Conservation (phyloP, 2,888 invertebrate genomes). For the Colletes collaris region DNA sequence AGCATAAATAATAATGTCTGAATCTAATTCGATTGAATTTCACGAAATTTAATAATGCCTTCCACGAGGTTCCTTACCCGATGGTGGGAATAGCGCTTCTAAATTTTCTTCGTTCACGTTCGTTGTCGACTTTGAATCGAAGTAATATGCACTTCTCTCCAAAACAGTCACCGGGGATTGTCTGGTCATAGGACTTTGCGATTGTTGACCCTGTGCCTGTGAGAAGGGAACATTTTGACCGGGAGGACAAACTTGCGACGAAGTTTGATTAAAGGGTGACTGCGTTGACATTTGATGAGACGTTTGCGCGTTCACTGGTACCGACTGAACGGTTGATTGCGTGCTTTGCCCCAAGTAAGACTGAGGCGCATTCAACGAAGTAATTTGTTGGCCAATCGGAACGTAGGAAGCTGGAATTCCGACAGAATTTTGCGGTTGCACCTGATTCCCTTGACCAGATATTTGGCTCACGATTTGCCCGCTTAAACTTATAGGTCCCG, state of each 20-base stretch:
- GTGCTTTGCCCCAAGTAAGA: slow-evolving; percentile 65
- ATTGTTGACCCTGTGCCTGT: slow-evolving; percentile 70
- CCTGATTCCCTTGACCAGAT: slow-evolving; percentile 78
- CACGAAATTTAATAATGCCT: too few relatives aligned
- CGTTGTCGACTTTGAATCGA: slow-evolving; percentile 72
- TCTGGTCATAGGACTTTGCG: slow-evolving; percentile 78
- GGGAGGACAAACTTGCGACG: slow-evolving; percentile 77
- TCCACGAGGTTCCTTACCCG: slow-evolving; percentile 78
- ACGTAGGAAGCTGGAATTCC: slow-evolving; percentile 73
- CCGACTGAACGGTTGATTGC: slow-evolving; percentile 59
- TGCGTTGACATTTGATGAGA: slow-evolving; percentile 63
- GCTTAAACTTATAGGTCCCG: slow-evolving; percentile 80
- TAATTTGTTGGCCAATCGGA: slow-evolving; percentile 73
- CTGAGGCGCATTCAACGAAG: slow-evolving; percentile 71
- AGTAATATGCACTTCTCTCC: slow-evolving; percentile 77
- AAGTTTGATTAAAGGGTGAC: slow-evolving; percentile 69
- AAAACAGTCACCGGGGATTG: slow-evolving; percentile 81
- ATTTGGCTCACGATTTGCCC: slow-evolving; percentile 81
- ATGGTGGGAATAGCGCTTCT: slow-evolving; percentile 87
- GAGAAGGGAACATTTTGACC: slow-evolving; percentile 74
- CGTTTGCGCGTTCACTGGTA: slow-evolving; percentile 67
- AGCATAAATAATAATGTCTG: background rate
- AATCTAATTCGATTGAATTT: too few relatives aligned
- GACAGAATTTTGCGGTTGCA: slow-evolving; percentile 65
- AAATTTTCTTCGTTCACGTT: slow-evolving; percentile 82